Percentiles rank a stretch among this genome's conserved stretches.
Conservation (phyloP, 2,888 invertebrate species). For the Penaeus monodon region DNA sequence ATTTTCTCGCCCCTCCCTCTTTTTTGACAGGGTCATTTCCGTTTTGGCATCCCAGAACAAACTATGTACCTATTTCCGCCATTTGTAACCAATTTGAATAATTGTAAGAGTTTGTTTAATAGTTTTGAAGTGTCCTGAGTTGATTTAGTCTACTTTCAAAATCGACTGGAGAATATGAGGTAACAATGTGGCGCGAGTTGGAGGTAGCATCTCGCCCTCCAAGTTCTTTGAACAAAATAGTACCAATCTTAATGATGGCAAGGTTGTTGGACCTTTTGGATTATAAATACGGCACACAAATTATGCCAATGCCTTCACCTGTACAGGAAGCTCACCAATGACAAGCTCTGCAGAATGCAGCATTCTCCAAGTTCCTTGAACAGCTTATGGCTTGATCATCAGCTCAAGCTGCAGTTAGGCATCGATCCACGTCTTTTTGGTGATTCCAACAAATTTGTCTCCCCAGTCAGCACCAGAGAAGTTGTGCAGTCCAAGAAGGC, state of each 20-base stretch:
- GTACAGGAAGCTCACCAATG: background rate
- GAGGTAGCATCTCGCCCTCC: too few relatives aligned
- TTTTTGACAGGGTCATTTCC: too few relatives aligned
- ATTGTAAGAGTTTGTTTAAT: too few relatives aligned
- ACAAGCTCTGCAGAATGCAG: background rate
- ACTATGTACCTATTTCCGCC: too few relatives aligned
- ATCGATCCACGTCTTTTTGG: slow-evolving; percentile 17
- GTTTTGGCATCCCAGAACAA: too few relatives aligned
- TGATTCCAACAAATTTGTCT: slow-evolving; percentile 2
- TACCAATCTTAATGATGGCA: too few relatives aligned
- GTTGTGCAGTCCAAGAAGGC: background rate
- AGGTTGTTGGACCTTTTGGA: slow-evolving; percentile 13
- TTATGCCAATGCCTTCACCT: too few relatives aligned
- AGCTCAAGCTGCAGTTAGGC: background rate
- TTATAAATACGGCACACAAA: slow-evolving; percentile 12
- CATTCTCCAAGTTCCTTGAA: slow-evolving; percentile 20
- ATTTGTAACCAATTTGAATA: too few relatives aligned
- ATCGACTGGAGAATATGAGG: background rate
- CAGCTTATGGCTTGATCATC: slow-evolving; percentile 23
- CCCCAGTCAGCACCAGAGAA: slow-evolving; percentile 22
- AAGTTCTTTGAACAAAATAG: too few relatives aligned
- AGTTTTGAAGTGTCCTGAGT: too few relatives aligned
- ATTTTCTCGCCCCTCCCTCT: too few relatives aligned
- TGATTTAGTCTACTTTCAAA: too few relatives aligned
- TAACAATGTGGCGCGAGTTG: background rate